Conservation (phyloP, 2,797 vertebrate species). For the Pelochelys cantorii region DNA sequence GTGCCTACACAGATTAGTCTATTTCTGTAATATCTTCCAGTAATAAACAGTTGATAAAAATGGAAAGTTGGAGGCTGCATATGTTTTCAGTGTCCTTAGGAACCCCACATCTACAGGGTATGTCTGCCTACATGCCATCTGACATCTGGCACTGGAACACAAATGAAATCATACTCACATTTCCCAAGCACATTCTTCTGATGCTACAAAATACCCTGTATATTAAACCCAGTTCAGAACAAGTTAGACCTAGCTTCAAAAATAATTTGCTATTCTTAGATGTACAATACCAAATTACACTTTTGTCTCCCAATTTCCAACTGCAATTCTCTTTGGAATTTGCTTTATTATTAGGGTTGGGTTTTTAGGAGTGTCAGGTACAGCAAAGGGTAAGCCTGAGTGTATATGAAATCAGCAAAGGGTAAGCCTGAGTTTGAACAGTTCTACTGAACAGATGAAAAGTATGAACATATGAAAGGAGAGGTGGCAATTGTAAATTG, state of each 20-base stretch:
- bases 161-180: neutral
- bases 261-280: slow-evolving; percentile 53
- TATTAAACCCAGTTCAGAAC: neutral
- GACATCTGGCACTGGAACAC: neutral
- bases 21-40: neutral
- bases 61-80: neutral
- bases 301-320: slow-evolving; percentile 54
- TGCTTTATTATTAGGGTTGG: neutral
- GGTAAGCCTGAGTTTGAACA: neutral
- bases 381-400: neutral
- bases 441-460: neutral
- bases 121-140: fast-evolving
- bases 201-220: neutral
- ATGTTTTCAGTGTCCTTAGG: neutral
- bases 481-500: slow-evolving; percentile 40
- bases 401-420: neutral
- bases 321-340: slow-evolving; percentile 52
- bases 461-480: neutral
- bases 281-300: slow-evolving; percentile 56
- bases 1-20: fast-evolving
- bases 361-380: slow-evolving; percentile 45
- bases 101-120: neutral
- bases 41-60: neutral
- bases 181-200: neutral
- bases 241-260: slow-evolving; percentile 3